Evolutionary conservation across 2,797 vertebrate genomes (phyloP).

Genomic region (Apogon talboti): DNA sequence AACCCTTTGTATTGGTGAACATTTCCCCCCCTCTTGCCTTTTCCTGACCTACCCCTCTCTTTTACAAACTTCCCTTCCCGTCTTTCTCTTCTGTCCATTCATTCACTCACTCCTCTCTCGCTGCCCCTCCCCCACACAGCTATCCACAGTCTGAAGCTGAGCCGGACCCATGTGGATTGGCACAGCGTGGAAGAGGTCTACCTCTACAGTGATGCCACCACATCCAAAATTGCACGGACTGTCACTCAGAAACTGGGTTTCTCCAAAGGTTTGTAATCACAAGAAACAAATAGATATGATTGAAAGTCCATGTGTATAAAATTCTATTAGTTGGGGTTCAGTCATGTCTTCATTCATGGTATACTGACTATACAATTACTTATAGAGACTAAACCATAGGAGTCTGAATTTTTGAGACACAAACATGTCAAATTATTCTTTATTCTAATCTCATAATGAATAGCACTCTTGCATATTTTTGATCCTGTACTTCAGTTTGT

Average conservation of each 20-base stretch:
- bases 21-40: constrained; percentile 1
- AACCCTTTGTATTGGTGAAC: constrained; percentile 1
- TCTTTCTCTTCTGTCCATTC: constrained; percentile 16
- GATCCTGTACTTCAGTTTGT: no score
- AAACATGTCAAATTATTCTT: no score
- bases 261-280: constrained; percentile 92
- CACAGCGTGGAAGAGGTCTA: constrained; percentile 97
- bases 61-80: constrained; percentile 5
- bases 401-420: no score
- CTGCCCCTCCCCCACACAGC: constrained; percentile 77
- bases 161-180: constrained; percentile 97
- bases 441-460: no score
- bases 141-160: constrained; percentile 93
- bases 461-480: no score
- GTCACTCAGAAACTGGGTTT: constrained; percentile 98
- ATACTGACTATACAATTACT: no score
- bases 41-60: constrained; percentile 2
- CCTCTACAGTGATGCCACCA: constrained; percentile 98
- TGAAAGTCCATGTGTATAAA: not conserved
- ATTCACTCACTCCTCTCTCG: constrained; percentile 39
- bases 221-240: constrained; percentile 97
- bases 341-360: no score
- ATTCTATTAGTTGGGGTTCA: not conserved
- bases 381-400: no score
- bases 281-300: no score